These are phyloP conservation scores for Sinocyclocheilus grahami DNA, from an alignment of 2,113 vertebrate genomes.

Conservation along the genomic window DNA sequence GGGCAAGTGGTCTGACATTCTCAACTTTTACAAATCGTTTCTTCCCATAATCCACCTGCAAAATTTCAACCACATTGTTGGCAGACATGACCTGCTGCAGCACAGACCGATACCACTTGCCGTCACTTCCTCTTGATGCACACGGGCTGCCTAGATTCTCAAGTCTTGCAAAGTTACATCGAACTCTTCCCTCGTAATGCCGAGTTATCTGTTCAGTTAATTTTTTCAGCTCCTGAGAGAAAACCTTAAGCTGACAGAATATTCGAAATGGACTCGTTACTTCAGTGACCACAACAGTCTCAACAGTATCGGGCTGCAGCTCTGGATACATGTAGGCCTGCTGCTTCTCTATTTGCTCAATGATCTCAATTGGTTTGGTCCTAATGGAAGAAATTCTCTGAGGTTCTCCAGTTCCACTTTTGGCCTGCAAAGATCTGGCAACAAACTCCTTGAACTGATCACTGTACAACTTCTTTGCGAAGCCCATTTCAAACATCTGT, in stretches of 20 bases:
- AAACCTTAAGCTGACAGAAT: conserved; percentile 88
- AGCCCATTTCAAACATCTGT: conserved; percentile 83
- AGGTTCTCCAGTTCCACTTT: conserved; percentile 33
- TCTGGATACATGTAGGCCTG: conserved; percentile 83
- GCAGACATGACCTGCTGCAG: conserved; percentile 78
- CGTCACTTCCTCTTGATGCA: conserved; percentile 82
- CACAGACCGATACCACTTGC: conserved; percentile 87
- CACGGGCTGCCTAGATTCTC: conserved; percentile 83
- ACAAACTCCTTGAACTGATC: conserved; percentile 69
- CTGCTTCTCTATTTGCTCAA: conserved; percentile 53
- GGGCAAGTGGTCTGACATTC: conserved; percentile 76
- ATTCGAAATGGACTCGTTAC: conserved; percentile 82
- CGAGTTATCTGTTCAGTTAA: conserved; percentile 82
- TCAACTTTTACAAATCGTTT: conserved; percentile 80
- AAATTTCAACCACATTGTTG: conserved; percentile 79
- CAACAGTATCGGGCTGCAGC: conserved; percentile 79
- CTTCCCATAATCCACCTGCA: conserved; percentile 87
- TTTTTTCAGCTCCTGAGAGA: conserved; percentile 83
- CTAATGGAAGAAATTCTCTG: conserved; percentile 25
- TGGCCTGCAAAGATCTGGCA: conserved; percentile 58
- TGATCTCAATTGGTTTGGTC: conserved; percentile 26
- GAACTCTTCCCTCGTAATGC: conserved; percentile 64
- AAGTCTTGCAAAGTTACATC: conserved; percentile 58
- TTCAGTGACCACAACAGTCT: conserved; percentile 85
- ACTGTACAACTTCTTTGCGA: conserved; percentile 74